Evolutionary conservation across 2,797 vertebrate genomes (phyloP), one percentile per base, ranked within the genome.

Genomic region (Poecile montanus): DNA sequence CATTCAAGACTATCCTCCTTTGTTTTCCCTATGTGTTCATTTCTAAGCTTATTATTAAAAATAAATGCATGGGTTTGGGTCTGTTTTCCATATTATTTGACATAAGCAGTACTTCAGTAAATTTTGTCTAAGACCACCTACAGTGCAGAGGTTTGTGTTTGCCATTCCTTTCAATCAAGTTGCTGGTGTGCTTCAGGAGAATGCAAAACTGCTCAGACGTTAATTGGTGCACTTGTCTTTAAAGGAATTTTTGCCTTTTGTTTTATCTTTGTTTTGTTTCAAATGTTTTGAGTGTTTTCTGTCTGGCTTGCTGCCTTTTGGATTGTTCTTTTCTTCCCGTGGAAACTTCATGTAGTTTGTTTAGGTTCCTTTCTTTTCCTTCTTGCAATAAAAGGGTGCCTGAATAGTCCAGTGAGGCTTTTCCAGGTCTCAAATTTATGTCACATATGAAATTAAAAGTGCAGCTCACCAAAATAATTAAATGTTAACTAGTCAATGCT

Each of bases 281-380:
- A 6, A 34, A 71, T 54, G 36, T 93, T 93, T 76, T 82, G 48
- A 92, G 47, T 57, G 22, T 62, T 90, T 96, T 65, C 60, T 95
- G 88, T 93, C 71, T 95, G 60, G 42, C 45, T 91, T 63, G 15
- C 53, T 92, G 71, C 53, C 71, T 74, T 95, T 87, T n/a, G 16
- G 38, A 93, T 85, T 93, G 47, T 91, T 85, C 86, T 95, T 83
- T 87, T 25, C 61, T 96, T 95, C 92, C 93, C 16, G n/a, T 94
- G 94, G 92, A 95, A 95, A 95, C 21, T 92, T 85, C 27, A 32
- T 2, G 34, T 30, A 47, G 27, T 61, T 91, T 92, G 56, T 94
- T 96, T 94, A 57, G 17, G 48, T 89, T 85, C 40, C 40, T 91
- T 96, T 93, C 40, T 82, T 78, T 91, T 70, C 36, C 65, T 70